A percentile compares a stretch with the other conserved stretches of the same genome.
These are phyloP conservation scores for Caenorhabditis latens DNA, from an alignment of 1,140 invertebrate genomes.

Conservation along the genomic window DNA sequence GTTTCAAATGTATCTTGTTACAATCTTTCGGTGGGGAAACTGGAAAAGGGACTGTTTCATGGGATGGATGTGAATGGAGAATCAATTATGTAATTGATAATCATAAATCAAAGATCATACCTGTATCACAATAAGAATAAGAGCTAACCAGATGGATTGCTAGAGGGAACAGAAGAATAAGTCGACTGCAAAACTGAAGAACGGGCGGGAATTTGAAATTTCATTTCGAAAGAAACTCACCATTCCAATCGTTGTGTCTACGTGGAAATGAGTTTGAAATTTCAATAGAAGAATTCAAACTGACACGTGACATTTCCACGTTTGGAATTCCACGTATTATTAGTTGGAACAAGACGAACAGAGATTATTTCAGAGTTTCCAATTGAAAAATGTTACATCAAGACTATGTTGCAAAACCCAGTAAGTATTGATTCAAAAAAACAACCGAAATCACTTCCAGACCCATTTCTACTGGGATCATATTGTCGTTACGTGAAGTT, in stretches of 20 bases:
- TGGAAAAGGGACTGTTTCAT: too few relatives aligned
- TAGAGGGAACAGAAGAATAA: background rate
- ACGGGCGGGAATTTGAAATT: background rate
- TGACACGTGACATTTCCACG: too few relatives aligned
- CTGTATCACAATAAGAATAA: too few relatives aligned
- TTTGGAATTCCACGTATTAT: too few relatives aligned
- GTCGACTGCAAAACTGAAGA: constrained; percentile 16
- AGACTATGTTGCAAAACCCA: background rate
- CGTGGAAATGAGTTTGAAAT: background rate
- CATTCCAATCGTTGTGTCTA: background rate
- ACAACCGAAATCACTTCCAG: too few relatives aligned
- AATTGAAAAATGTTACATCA: background rate
- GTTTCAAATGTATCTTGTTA: background rate
- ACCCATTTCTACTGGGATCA: too few relatives aligned
- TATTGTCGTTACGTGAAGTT: background rate
- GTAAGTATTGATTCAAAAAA: too few relatives aligned
- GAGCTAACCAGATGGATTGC: background rate
- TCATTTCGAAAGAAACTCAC: background rate
- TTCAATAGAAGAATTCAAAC: too few relatives aligned
- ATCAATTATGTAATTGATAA: too few relatives aligned
- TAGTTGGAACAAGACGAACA: too few relatives aligned
- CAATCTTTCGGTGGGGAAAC: background rate
- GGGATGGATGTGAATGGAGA: too few relatives aligned
- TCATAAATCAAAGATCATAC: too few relatives aligned
- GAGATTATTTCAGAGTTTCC: background rate